A percentile compares a stretch with the other conserved stretches of the same genome.
phyloP scores from a whole-genome alignment of 2,113 vertebrate species.

The Pluvialis apricaria region DNA sequence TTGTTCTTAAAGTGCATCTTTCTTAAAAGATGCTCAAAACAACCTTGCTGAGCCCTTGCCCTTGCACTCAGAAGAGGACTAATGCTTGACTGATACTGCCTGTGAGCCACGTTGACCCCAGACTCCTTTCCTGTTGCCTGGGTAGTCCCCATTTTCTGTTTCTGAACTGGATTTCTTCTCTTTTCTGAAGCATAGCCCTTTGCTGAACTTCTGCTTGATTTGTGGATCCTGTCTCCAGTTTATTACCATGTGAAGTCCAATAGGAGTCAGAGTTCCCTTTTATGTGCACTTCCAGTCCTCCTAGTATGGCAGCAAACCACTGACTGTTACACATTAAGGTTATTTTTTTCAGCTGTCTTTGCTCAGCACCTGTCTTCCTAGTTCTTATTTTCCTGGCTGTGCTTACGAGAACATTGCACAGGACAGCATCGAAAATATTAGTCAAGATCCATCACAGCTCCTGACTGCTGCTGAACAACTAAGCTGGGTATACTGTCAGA shows the following conservation, averaged over 20 bases:
- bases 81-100: background rate
- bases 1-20: background rate
- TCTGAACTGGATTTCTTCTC: background rate
- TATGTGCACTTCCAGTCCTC: background rate
- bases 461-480: background rate
- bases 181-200: background rate
- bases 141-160: background rate
- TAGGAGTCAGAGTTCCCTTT: background rate
- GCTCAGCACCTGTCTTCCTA: background rate
- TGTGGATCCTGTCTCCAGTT: background rate
- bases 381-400: background rate
- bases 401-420: background rate
- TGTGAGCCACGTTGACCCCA: background rate
- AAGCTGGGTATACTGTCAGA: background rate
- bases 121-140: background rate
- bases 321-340: background rate
- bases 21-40: background rate
- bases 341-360: background rate
- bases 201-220: background rate
- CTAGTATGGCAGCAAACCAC: background rate
- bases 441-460: background rate
- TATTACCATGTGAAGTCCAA: background rate
- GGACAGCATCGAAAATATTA: background rate
- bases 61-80: background rate
- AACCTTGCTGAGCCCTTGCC: background rate